Conservation (phyloP, 2,888 invertebrate species). For the Mesoligia furuncula region DNA sequence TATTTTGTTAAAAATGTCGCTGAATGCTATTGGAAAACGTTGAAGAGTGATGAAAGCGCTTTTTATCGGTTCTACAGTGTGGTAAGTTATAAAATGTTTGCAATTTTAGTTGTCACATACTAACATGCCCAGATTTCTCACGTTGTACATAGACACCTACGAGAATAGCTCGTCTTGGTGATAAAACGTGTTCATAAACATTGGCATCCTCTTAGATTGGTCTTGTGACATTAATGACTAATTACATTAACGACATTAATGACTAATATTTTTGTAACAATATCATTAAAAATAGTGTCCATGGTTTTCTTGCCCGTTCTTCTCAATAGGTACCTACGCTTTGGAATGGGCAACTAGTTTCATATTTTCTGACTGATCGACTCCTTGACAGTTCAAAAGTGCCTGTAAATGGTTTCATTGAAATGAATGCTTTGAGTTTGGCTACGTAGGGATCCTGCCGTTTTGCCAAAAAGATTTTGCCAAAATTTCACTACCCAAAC, state of each 20-base stretch:
- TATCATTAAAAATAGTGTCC: background rate
- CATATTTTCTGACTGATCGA: background rate
- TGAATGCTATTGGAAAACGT: constrained; percentile 11
- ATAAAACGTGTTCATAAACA: background rate
- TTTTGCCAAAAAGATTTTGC: too few species aligned
- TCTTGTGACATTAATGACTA: too few species aligned
- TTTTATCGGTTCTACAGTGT: constrained; percentile 11
- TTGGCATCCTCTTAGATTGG: background rate
- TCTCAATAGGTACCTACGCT: background rate
- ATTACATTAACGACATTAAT: too few species aligned
- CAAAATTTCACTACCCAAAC: too few species aligned
- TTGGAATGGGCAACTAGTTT: background rate
- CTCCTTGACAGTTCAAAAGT: background rate
- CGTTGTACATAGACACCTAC: background rate
- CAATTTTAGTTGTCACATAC: background rate
- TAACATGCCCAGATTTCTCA: background rate
- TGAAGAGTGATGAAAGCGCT: constrained; percentile 5
- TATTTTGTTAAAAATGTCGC: constrained; percentile 45
- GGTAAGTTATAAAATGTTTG: background rate
- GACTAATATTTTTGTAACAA: background rate
- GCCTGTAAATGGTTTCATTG: background rate
- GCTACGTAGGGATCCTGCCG: too few species aligned
- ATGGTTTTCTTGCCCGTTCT: background rate
- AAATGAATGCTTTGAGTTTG: background rate
- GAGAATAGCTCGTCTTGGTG: background rate